phyloP scores from a whole-genome alignment of 2,113 vertebrate species.

The Hydrolagus affinis region DNA sequence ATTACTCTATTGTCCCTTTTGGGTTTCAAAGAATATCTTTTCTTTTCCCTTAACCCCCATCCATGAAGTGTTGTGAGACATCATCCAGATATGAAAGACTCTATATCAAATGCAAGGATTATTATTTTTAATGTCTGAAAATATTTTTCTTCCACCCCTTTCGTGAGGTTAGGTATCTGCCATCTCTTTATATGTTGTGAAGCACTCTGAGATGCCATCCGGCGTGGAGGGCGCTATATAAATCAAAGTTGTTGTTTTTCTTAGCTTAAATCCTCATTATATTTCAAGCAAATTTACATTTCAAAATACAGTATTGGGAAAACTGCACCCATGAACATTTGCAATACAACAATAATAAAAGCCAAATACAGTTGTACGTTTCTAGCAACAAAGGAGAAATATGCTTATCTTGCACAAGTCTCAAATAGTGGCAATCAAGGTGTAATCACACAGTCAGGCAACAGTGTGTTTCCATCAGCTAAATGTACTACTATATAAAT shows the following conservation, averaged over 20 bases:
- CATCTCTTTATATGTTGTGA: too few relatives aligned
- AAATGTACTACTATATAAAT: too few relatives aligned
- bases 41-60: too few relatives aligned
- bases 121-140: neutral
- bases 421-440: too few relatives aligned
- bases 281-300: neutral
- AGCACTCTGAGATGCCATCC: too few relatives aligned
- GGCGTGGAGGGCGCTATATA: too few relatives aligned
- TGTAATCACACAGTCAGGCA: too few relatives aligned
- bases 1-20: conserved; percentile 1
- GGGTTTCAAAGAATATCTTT: neutral
- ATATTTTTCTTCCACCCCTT: neutral
- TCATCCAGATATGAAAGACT: too few relatives aligned
- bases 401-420: neutral
- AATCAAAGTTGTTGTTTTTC: too few relatives aligned
- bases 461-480: too few relatives aligned
- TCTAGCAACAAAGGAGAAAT: neutral
- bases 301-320: neutral
- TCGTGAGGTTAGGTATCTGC: too few relatives aligned
- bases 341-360: neutral
- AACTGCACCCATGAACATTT: neutral
- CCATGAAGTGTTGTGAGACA: too few relatives aligned
- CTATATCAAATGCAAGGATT: neutral
- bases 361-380: neutral
- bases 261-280: neutral